Evolutionary conservation across 2,113 vertebrate species (phyloP), one percentile per base, ranked within the genome.

Genomic region (Cephalopterus ornatus): DNA sequence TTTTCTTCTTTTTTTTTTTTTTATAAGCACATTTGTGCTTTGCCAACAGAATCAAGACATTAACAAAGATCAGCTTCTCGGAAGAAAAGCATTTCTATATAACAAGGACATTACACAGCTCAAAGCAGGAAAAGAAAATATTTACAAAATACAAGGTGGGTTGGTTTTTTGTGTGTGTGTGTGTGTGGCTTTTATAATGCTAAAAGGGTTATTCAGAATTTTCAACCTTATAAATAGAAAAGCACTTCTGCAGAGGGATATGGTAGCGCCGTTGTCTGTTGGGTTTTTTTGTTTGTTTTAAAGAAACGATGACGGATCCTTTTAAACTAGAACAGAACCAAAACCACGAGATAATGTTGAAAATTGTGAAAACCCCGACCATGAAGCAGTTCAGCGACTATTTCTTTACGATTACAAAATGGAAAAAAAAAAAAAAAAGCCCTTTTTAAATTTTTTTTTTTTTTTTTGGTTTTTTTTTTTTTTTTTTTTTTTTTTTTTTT

Each of bases 131-230:
- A 98, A 98, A 98, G 97, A 98, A 98, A 98, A 98, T 98, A 98
- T 98, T 98, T 98, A 98, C 98, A 98, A 98, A 98, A 98, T 98
- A 98, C 97, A 98, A 98, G 97, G 87, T 96, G 98, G 88, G 30
- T 71, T 95, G 83, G 42, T 96, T 98, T 98, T 97, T 71, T 77
- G 94, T 97, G 92, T 97, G 37, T 62, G 59, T 66, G 30, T 72
- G 52, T 96, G 92, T 72, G 65, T 97, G 94, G 89, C 97, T 98
- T 98, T 98, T 97, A 98, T 97, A 98, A 98, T 96, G 98, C 97
- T 98, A 98, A 98, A 98, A 98, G 98, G 98, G 98, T 98, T 98
- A 97, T 98, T 98, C 98, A 97, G 97, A 98, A 98, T 98, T 98
- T 98, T 98, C 98, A 98, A 98, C 97, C 96, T 97, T 97, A 98